Conservation (phyloP, 1,140 invertebrate genomes). For the Dendrolimus punctatus region DNA sequence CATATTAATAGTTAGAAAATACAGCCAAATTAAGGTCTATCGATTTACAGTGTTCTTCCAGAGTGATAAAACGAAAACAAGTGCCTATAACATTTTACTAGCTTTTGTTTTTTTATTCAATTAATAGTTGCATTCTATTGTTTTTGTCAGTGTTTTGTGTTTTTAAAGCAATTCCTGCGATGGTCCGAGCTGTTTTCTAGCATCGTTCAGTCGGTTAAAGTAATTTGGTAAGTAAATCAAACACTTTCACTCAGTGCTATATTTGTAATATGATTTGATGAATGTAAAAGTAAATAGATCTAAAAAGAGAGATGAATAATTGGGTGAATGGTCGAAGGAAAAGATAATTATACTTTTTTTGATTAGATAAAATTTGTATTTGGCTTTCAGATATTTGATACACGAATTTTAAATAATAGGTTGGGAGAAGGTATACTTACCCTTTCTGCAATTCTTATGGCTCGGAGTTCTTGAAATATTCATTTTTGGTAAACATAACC, state of each 20-base stretch:
- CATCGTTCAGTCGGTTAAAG: constrained; percentile 50
- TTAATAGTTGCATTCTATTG: constrained; percentile 27
- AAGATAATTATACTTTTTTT: too few species aligned
- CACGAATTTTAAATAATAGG: too few species aligned
- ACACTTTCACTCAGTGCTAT: neutral
- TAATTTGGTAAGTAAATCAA: constrained; percentile 52
- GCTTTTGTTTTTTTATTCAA: constrained; percentile 38
- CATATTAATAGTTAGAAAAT: neutral
- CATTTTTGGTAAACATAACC: too few species aligned
- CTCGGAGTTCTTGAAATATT: too few species aligned
- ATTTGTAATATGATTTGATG: neutral
- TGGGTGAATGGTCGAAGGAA: too few species aligned
- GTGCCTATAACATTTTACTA: constrained; percentile 46
- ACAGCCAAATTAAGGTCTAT: neutral
- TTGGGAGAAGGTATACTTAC: too few species aligned
- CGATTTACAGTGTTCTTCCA: neutral
- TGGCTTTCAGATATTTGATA: too few species aligned
- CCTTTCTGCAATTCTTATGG: too few species aligned
- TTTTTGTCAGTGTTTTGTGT: constrained; percentile 45
- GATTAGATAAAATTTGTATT: too few species aligned
- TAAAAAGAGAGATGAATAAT: too few species aligned
- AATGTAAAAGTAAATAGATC: too few species aligned
- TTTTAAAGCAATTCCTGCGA: constrained; percentile 44
- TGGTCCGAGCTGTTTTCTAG: constrained; percentile 69
- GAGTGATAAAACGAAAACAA: constrained; percentile 40